These are phyloP conservation scores for Archaeoteleia sp. DNA, from an alignment of 2,888 invertebrate genomes.

Conservation along the genomic window DNA sequence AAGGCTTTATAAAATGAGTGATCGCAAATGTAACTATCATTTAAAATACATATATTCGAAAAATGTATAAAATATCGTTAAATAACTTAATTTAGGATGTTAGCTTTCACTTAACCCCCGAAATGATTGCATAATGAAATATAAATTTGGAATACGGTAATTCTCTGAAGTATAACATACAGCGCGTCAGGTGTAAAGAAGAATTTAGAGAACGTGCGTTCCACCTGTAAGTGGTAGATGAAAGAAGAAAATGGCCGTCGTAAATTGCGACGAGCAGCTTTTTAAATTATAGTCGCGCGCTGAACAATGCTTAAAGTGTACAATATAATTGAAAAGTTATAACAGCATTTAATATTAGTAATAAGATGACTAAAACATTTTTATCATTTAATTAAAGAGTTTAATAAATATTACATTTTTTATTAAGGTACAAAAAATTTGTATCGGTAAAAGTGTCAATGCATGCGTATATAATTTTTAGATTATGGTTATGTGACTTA, in stretches of 20 bases:
- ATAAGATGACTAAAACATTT: no score
- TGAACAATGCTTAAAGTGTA: conserved; percentile 54
- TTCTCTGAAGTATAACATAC: conserved; percentile 37
- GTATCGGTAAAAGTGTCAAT: no score
- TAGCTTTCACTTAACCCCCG: conserved; percentile 23
- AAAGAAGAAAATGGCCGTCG: conserved; percentile 46
- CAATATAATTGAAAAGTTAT: conserved; percentile 14
- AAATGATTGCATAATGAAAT: conserved; percentile 37
- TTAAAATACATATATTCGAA: no score
- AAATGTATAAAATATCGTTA: conserved; percentile 44
- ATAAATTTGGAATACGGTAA: conserved; percentile 44
- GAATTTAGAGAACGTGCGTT: conserved; percentile 48
- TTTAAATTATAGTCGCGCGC: conserved; percentile 46
- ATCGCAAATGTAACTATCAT: no score
- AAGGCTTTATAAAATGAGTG: no score
- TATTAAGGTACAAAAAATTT: no score
- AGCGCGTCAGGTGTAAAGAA: conserved; percentile 47
- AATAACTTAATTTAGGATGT: conserved; percentile 42
- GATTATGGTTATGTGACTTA: no score
- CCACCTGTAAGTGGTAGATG: conserved; percentile 31
- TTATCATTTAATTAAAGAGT: conserved; percentile 3
- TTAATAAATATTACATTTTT: no score
- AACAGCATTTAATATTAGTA: no score
- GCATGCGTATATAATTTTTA: no score
- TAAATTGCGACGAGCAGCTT: conserved; percentile 44